Base-by-base conservation (phyloP, 2,797 vertebrate genomes). In the Alca torda region DNA sequence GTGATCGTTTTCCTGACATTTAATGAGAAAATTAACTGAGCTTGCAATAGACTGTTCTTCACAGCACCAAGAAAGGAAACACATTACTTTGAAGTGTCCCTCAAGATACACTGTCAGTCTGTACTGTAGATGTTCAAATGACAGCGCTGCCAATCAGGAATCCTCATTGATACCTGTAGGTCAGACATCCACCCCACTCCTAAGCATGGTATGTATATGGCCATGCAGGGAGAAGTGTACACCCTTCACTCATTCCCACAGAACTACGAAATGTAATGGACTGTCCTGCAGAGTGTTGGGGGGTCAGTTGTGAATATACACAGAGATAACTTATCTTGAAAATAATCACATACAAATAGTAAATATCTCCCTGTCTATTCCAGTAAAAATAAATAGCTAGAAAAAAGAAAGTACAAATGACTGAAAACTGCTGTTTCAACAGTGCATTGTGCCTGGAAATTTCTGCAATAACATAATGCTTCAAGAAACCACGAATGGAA, bases 111-210 rank as follows among this genome's bases (percentile, higher is more conserved):
- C 6, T 65, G 41, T 5, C 23, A 69, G 14, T 53, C 28, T 56
- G 16, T 21, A 15, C 26, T 21, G 46, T 13, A 43, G 54, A 9
- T 56, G 63, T 57, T 69, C 31, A 87, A 5, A 6, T 2, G n/a
- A 51, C 35, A 77, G 50, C 31, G 60, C 2, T 0, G 0, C 41
- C 64, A 35, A 13, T 6, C 0, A 0, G 53, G 79, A 96, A 61
- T 41, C 33, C 25, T 78, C 56, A n/a, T 2, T 33, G 70, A 25
- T 33, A 30, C 0, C 3, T 35, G 41, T 3, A 68, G 50, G 63
- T 33, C 45, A 33, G 48, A 81, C 19, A 37, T 3, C 14, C 77
- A 39, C 16, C 9, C 53, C 13, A 16, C 15, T 68, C 45, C 76
- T 12, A 39, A 72, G 57, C 14, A 43, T 0, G 0, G 10, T 12